Base-by-base conservation (phyloP, 2,113 vertebrate genomes). In the Crocuta crocuta region DNA sequence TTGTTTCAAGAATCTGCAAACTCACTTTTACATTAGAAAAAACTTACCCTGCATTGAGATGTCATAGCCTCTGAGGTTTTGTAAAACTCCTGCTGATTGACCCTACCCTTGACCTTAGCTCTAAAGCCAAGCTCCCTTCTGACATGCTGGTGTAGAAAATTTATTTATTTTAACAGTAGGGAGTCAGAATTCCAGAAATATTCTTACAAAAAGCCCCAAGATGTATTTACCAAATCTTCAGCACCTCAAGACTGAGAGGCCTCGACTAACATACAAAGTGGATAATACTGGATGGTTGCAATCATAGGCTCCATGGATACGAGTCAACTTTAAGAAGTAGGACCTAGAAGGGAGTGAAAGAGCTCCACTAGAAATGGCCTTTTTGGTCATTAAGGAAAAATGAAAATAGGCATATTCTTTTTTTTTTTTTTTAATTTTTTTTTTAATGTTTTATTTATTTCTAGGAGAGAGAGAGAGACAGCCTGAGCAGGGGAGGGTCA, bases 111-210 rank as follows among this genome's bases (percentile, higher is more conserved):
- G 97, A 98, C 97, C 97, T 95, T 87, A 93, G 89, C 85, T 89
- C 87, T 39, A 92, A 98, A 96, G 91, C 89, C 63, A 58, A 95
- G 39, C 76, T 97, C 89, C 68, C 53, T 94, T 96, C 83, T 94
- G 92, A 94, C 92, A 87, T 87, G 63, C 84, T 81, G 73, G 83
- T 86, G 79, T 74, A 81, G 94, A 89, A 82, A 97, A 97, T 96
- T 93, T 97, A 98, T 97, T 98, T 98, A 97, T 87, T 89, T 97
- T 98, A 97, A 94, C 95, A 97, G 89, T 79, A 78, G 93, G 95
- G 80, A 97, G n/a, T 24, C 85, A 50, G 82, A 84, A 94, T 95
- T 93, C 93, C 94, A 74, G 61, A 81, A 97, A 96, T 97, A 98
- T 96, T 39, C 71, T 93, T 95, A 78, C 58, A 78, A 58, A 80